Conservation (phyloP, 2,888 invertebrate genomes). For the Formica aserva region DNA sequence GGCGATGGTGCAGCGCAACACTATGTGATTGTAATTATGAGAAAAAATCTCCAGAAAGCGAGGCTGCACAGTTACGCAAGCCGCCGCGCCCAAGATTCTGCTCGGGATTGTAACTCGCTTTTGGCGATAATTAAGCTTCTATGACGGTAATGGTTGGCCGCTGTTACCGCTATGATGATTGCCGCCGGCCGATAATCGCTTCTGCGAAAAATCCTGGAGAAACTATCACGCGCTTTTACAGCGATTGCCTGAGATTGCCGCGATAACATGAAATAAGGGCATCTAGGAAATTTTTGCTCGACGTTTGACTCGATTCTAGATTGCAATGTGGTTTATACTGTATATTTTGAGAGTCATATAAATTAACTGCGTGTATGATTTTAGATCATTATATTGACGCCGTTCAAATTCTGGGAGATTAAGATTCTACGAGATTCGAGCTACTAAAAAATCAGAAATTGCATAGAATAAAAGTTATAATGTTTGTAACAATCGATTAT, state of each 20-base stretch:
- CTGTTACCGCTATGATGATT: slow-evolving; percentile 5
- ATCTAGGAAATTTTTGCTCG: slow-evolving; percentile 17
- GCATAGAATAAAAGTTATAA: not conserved
- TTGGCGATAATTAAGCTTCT: slow-evolving; percentile 43
- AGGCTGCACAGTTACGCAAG: slow-evolving; percentile 6
- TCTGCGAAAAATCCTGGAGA: slow-evolving; percentile 33
- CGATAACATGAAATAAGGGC: slow-evolving; percentile 3
- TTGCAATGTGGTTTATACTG: not conserved
- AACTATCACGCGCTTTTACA: not conserved
- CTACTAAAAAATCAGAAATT: not conserved
- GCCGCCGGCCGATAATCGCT: slow-evolving; percentile 33
- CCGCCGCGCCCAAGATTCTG: not conserved
- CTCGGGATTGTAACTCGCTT: slow-evolving; percentile 20
- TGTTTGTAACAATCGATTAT: not conserved
- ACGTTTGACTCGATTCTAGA: not conserved
- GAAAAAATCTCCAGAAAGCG: slow-evolving; percentile 13
- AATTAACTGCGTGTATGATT: not conserved
- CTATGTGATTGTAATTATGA: slow-evolving; percentile 7
- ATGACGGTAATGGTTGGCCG: slow-evolving; percentile 10
- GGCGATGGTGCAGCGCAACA: slow-evolving; percentile 1
- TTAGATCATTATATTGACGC: not conserved
- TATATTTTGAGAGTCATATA: not conserved
- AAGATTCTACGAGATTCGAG: not conserved
- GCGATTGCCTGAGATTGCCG: slow-evolving; percentile 11
- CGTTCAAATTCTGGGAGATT: not conserved